These are phyloP conservation scores for Monopis laevigella DNA, from an alignment of 2,888 invertebrate species.

Conservation along the genomic window DNA sequence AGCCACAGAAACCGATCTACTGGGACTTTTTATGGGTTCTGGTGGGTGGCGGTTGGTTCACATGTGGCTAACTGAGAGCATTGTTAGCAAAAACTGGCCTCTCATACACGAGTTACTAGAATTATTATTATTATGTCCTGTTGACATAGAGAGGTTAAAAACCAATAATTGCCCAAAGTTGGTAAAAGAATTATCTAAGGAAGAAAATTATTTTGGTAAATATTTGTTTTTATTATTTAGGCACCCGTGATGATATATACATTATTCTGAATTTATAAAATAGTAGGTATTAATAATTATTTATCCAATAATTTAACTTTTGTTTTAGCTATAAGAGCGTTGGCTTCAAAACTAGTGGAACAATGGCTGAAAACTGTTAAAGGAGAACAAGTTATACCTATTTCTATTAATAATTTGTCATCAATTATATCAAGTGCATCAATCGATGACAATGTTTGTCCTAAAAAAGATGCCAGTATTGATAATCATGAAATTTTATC, in stretches of 20 bases:
- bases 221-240: slow-evolving; percentile 22
- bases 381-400: slow-evolving; percentile 69
- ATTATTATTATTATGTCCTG: slow-evolving; percentile 85
- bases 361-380: slow-evolving; percentile 92
- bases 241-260: too few species aligned
- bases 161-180: slow-evolving; percentile 92
- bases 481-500: too few species aligned
- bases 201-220: slow-evolving; percentile 84
- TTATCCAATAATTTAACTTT: slow-evolving; percentile 18
- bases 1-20: slow-evolving; percentile 82
- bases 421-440: slow-evolving; percentile 40
- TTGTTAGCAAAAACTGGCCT: slow-evolving; percentile 84
- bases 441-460: too few species aligned
- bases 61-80: slow-evolving; percentile 90
- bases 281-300: not conserved
- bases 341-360: slow-evolving; percentile 85
- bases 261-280: not conserved
- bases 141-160: slow-evolving; percentile 89
- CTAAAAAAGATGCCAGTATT: too few species aligned
- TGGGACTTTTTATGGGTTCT: slow-evolving; percentile 88
- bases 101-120: slow-evolving; percentile 88
- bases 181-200: slow-evolving; percentile 87
- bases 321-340: slow-evolving; percentile 74
- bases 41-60: slow-evolving; percentile 94
- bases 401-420: slow-evolving; percentile 43